A percentile compares a stretch with the other conserved stretches of the same genome.
Conservation (phyloP, 2,797 vertebrate genomes). For the Pelodytes ibericus region DNA sequence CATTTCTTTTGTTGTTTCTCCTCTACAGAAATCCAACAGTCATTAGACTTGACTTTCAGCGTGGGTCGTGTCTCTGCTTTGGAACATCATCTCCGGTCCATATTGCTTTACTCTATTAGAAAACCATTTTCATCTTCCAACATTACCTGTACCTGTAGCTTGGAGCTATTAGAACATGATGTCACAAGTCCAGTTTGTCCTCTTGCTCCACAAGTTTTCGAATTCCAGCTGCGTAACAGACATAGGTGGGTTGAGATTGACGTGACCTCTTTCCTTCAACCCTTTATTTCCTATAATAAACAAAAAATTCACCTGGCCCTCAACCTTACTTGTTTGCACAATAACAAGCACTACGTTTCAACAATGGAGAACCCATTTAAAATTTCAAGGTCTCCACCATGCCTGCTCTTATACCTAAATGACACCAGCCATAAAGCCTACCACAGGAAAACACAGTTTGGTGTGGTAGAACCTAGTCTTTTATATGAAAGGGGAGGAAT, state of each 20-base stretch:
- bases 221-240: slow-evolving; percentile 64
- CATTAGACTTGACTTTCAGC: slow-evolving; percentile 83
- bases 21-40: slow-evolving; percentile 70
- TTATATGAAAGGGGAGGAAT: slow-evolving; percentile 18
- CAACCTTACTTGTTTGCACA: slow-evolving; percentile 77
- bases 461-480: neutral
- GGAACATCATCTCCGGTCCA: slow-evolving; percentile 86
- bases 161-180: slow-evolving; percentile 72
- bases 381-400: slow-evolving; percentile 72
- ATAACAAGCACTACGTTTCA: slow-evolving; percentile 43
- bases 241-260: slow-evolving; percentile 87
- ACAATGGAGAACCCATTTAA: slow-evolving; percentile 49
- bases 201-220: slow-evolving; percentile 67
- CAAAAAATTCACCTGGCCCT: slow-evolving; percentile 80
- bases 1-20: neutral
- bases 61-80: slow-evolving; percentile 80
- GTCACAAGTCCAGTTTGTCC: slow-evolving; percentile 66
- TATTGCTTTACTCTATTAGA: slow-evolving; percentile 84
- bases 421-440: slow-evolving; percentile 81
- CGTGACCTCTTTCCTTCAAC: slow-evolving; percentile 82
- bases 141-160: slow-evolving; percentile 70
- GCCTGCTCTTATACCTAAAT: slow-evolving; percentile 88
- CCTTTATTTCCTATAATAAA: slow-evolving; percentile 74
- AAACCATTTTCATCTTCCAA: slow-evolving; percentile 61
- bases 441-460: slow-evolving; percentile 64